These are phyloP conservation scores for Cataglyphis cursor DNA, from an alignment of 2,888 invertebrate species.

Conservation along the genomic window DNA sequence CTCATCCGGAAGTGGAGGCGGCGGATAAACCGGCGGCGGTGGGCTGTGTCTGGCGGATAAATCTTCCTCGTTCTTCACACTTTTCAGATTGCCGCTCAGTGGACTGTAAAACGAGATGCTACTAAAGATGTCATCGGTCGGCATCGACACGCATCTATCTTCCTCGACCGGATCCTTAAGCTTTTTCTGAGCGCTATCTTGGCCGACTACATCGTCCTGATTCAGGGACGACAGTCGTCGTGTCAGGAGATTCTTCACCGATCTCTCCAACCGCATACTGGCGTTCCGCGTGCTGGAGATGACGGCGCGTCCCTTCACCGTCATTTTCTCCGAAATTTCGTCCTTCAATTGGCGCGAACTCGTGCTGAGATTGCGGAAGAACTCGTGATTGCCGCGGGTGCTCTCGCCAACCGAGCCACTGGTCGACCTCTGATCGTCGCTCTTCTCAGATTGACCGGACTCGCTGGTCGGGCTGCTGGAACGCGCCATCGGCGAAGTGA, in stretches of 20 bases:
- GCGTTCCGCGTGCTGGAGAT: conserved; percentile 90
- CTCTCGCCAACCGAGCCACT: conserved; percentile 46
- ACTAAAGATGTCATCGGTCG: conserved; percentile 89
- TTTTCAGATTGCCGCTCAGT: conserved; percentile 77
- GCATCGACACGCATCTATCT: conserved; percentile 88
- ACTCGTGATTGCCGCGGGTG: conserved; percentile 75
- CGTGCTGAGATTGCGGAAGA: conserved; percentile 79
- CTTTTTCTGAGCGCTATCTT: conserved; percentile 63
- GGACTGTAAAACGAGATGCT: conserved; percentile 90
- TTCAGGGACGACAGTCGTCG: conserved; percentile 79
- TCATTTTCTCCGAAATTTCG: conserved; percentile 87
- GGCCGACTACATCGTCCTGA: conserved; percentile 74
- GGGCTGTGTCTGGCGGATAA: conserved; percentile 83
- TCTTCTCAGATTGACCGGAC: conserved; percentile 80
- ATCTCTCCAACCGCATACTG: conserved; percentile 87
- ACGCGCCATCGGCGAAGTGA: conserved; percentile 56
- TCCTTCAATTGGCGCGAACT: conserved; percentile 88
- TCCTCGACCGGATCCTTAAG: conserved; percentile 76
- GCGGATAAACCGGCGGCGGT: conserved; percentile 89
- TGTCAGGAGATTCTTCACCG: conserved; percentile 84
- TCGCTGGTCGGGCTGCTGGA: conserved; percentile 77
- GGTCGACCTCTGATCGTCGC: conserved; percentile 77
- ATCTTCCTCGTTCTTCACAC: conserved; percentile 81
- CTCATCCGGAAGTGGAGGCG: conserved; percentile 89
- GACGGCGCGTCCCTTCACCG: conserved; percentile 88